phyloP scores from a whole-genome alignment of 2,888 invertebrate species.

The Griposia aprilina region DNA sequence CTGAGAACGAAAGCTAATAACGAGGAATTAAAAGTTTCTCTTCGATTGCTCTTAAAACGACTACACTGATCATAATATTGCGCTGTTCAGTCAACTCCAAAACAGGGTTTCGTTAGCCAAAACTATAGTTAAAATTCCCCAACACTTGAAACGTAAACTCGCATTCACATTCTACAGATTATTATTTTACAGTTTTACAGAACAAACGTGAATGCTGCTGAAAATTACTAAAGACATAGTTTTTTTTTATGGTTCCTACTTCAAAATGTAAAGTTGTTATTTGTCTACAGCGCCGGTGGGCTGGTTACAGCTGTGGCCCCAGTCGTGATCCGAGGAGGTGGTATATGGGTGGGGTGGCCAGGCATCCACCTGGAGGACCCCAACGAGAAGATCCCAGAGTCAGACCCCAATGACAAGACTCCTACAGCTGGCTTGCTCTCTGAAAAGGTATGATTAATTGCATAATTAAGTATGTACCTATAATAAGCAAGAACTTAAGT shows the following conservation, averaged over 20 bases:
- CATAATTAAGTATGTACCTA: too few species aligned
- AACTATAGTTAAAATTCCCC: neutral
- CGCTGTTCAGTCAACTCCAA: neutral
- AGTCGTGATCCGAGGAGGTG: constrained; percentile 95
- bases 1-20: neutral
- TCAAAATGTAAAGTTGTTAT: neutral
- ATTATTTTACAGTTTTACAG: neutral
- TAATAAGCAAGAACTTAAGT: too few species aligned
- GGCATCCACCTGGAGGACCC: constrained; percentile 95
- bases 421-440: constrained; percentile 96
- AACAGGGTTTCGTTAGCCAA: neutral
- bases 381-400: constrained; percentile 95
- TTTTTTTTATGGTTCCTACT: neutral
- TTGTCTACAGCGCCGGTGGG: constrained; percentile 94
- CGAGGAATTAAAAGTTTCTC: neutral
- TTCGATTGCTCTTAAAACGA: too few species aligned
- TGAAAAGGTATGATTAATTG: constrained; percentile 91
- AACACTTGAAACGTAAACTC: neutral
- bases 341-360: constrained; percentile 98
- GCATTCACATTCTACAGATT: neutral
- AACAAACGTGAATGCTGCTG: neutral
- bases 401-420: constrained; percentile 95
- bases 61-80: neutral
- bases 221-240: neutral
- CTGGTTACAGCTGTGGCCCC: constrained; percentile 97